Percentiles rank a stretch among this genome's conserved stretches.
Evolutionary conservation across 2,888 invertebrate species (phyloP).

Genomic region (Eupithecia dodoneata): DNA sequence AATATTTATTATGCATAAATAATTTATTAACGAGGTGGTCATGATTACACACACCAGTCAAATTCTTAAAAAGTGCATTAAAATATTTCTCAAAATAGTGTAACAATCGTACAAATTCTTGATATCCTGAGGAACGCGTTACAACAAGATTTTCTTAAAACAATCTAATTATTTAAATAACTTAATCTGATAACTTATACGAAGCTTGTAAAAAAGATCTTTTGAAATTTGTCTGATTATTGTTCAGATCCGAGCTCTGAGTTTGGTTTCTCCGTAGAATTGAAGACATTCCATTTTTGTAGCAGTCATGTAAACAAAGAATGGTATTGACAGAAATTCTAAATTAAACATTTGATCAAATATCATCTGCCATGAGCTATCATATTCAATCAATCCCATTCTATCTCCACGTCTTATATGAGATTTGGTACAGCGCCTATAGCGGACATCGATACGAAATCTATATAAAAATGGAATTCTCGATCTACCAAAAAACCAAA

Average conservation of each 20-base stretch:
- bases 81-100: conserved; percentile 53
- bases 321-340: background rate
- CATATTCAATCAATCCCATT: background rate
- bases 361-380: background rate
- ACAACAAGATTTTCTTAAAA: background rate
- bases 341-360: background rate
- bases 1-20: background rate
- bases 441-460: background rate
- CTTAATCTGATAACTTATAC: background rate
- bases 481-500: background rate
- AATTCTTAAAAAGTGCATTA: conserved; percentile 35
- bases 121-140: conserved; percentile 7
- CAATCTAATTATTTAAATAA: background rate
- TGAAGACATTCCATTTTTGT: background rate
- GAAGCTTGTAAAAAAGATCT: background rate
- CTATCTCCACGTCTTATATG: background rate
- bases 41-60: background rate
- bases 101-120: conserved; percentile 41
- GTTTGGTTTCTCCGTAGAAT: background rate
- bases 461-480: background rate
- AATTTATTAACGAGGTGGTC: background rate
- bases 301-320: background rate
- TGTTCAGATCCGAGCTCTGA: background rate
- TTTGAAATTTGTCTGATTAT: background rate
- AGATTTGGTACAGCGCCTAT: background rate